Conservation (phyloP, 2,888 invertebrate species). For the Tachina fera region DNA sequence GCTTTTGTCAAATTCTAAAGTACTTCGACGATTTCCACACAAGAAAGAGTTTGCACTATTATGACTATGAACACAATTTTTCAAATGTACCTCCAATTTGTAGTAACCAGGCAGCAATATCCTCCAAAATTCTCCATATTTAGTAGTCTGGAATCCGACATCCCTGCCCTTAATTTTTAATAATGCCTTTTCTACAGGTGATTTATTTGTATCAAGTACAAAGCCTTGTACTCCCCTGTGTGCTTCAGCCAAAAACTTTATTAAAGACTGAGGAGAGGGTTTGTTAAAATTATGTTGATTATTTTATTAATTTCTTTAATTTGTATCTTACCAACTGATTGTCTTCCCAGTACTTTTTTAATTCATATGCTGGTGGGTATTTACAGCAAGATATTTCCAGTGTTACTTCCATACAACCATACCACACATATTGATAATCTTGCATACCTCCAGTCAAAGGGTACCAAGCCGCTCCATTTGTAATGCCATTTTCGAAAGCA, state of each 20-base stretch:
- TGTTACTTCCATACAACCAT: conserved; percentile 97
- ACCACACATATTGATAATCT: conserved; percentile 96
- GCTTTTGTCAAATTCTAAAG: too few relatives aligned
- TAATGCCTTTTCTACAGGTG: conserved; percentile 90
- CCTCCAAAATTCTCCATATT: conserved; percentile 97
- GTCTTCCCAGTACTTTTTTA: conserved; percentile 93
- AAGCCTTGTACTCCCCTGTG: conserved; percentile 95
- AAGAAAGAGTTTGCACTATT: too few relatives aligned
- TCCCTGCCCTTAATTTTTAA: conserved; percentile 92
- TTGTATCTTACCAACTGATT: conserved; percentile 88
- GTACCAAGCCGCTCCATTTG: conserved; percentile 97
- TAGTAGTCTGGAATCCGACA: conserved; percentile 92
- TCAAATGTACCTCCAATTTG: conserved; percentile 87
- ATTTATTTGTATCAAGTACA: conserved; percentile 90
- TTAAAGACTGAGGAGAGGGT: conserved; percentile 86
- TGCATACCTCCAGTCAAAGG: conserved; percentile 88
- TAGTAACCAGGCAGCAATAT: conserved; percentile 94
- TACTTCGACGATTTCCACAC: too few relatives aligned
- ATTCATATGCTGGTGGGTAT: conserved; percentile 91
- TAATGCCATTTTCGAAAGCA: conserved; percentile 94
- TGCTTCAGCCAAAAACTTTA: conserved; percentile 92
- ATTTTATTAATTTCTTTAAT: not conserved
- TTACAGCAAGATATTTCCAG: conserved; percentile 97
- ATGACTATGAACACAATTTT: not conserved
- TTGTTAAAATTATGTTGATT: not conserved